Evolutionary conservation across 2,888 invertebrate species (phyloP).

Genomic region (Trissolcus japonicus): DNA sequence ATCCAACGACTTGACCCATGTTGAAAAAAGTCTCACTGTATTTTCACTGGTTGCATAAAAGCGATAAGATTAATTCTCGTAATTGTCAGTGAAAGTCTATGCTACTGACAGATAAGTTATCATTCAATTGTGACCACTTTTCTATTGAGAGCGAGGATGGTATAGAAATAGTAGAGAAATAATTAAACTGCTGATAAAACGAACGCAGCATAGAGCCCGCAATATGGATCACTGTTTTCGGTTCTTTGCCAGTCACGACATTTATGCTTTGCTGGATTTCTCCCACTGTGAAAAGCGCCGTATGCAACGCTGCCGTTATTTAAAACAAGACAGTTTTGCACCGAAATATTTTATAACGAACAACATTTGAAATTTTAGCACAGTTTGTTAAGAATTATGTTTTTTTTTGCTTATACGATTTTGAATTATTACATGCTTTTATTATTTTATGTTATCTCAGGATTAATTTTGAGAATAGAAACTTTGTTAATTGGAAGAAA

Average conservation of each 20-base stretch:
- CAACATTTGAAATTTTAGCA: too few relatives aligned
- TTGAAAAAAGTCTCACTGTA: conserved; percentile 9
- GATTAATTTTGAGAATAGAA: too few relatives aligned
- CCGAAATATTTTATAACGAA: neutral
- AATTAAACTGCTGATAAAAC: neutral
- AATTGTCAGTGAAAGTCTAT: neutral
- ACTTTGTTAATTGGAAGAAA: too few relatives aligned
- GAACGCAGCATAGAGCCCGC: neutral
- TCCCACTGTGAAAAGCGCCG: conserved; percentile 40
- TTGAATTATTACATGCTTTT: neutral
- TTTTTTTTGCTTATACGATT: neutral
- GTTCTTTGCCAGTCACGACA: conserved; percentile 32
- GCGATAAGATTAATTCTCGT: conserved; percentile 28
- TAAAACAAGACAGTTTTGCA: conserved; percentile 13
- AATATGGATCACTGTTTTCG: conserved; percentile 44
- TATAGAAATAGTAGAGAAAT: too few relatives aligned
- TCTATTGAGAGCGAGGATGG: neutral
- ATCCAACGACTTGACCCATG: conserved; percentile 47
- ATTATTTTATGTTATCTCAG: neutral
- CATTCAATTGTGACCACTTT: conserved; percentile 11
- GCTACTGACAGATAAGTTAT: conserved; percentile 20
- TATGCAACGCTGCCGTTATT: conserved; percentile 4
- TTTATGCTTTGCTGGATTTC: conserved; percentile 44
- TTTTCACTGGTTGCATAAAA: conserved; percentile 28
- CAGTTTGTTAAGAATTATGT: too few relatives aligned